Evolutionary conservation across 2,888 invertebrate genomes (phyloP).

Genomic region (Dilophus febrilis): DNA sequence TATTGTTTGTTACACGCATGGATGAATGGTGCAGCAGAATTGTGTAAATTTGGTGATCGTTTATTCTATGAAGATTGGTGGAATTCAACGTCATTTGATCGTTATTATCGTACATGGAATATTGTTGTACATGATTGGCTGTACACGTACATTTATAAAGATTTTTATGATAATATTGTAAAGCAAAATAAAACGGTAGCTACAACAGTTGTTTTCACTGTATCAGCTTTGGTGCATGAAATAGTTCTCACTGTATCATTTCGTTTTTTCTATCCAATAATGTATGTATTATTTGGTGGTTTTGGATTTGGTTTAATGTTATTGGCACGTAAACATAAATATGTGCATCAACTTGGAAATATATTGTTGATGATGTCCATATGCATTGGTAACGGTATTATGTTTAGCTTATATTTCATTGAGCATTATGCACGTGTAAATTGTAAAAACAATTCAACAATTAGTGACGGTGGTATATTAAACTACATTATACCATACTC

Average conservation of each 20-base stretch:
- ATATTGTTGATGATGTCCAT: conserved; percentile 71
- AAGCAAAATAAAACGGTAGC: conserved; percentile 33
- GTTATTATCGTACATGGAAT: conserved; percentile 90
- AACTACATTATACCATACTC: too few species aligned
- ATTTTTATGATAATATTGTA: conserved; percentile 33
- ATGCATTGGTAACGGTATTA: conserved; percentile 53
- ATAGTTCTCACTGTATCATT: conserved; percentile 62
- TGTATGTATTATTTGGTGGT: conserved; percentile 59
- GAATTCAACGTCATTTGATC: conserved; percentile 67
- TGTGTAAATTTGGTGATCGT: conserved; percentile 73
- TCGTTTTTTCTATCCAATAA: conserved; percentile 74
- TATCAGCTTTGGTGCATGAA: conserved; percentile 81
- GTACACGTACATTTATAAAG: conserved; percentile 74
- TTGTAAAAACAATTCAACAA: conserved; percentile 11
- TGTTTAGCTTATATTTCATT: conserved; percentile 55
- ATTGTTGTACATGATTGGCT: conserved; percentile 90
- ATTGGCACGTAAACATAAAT: conserved; percentile 28
- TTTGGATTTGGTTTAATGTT: conserved; percentile 42
- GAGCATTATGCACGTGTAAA: conserved; percentile 37
- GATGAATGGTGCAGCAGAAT: conserved; percentile 82
- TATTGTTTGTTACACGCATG: conserved; percentile 80
- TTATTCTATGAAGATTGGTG: conserved; percentile 88
- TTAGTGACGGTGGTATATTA: too few species aligned
- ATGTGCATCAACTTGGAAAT: conserved; percentile 37
- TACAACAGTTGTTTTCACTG: conserved; percentile 48